phyloP scores from a whole-genome alignment of 2,113 vertebrate species.

The Aldabrachelys gigantea region DNA sequence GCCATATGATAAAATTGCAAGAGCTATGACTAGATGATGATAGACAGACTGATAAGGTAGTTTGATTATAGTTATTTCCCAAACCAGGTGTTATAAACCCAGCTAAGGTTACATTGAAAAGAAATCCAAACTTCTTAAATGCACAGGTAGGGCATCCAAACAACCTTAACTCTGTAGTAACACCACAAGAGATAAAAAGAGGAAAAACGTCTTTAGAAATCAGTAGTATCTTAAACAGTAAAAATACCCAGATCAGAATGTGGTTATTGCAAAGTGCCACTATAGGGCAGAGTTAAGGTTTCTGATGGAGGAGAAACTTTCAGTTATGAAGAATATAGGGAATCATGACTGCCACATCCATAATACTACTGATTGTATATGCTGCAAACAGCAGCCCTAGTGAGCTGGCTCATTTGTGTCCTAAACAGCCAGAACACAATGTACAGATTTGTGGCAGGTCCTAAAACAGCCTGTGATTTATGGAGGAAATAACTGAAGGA shows the following conservation, averaged over 20 bases:
- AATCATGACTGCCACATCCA: background rate
- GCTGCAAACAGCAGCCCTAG: too few species aligned
- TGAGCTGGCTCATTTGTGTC: too few species aligned
- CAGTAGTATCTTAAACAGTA: background rate
- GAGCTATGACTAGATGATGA: background rate
- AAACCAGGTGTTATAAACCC: background rate
- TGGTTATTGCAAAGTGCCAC: background rate
- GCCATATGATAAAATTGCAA: background rate
- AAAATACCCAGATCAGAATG: background rate
- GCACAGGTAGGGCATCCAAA: background rate
- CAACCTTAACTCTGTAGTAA: background rate
- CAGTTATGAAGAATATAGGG: fast-evolving
- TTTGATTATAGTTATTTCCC: background rate
- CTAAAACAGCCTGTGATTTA: background rate
- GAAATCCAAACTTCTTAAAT: background rate
- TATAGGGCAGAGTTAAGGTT: background rate
- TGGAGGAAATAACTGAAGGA: too few species aligned
- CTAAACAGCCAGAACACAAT: background rate
- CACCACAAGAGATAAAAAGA: background rate
- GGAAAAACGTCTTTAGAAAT: background rate
- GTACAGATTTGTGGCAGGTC: background rate
- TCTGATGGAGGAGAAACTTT: background rate
- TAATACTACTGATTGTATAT: fast-evolving
- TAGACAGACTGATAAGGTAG: background rate
- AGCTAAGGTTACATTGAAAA: background rate